phyloP scores from a whole-genome alignment of 2,888 invertebrate genomes.

The Autographa pulchrina region DNA sequence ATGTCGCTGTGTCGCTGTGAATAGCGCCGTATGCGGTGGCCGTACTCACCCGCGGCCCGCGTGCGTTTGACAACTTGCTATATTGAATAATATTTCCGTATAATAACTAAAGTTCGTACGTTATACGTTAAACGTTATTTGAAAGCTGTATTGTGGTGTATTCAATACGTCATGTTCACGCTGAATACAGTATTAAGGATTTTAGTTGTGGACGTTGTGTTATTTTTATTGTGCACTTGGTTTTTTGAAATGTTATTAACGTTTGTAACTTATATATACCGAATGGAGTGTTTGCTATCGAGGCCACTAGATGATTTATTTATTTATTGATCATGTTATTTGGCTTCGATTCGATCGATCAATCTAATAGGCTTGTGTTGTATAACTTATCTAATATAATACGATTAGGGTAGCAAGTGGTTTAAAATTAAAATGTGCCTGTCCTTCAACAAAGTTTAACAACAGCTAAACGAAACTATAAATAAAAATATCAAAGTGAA shows the following conservation, averaged over 20 bases:
- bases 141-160: slow-evolving; percentile 40
- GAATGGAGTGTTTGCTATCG: too few species aligned
- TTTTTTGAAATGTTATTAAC: not conserved
- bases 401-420: too few species aligned
- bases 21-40: slow-evolving; percentile 62
- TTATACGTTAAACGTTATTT: slow-evolving; percentile 56
- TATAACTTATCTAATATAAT: too few species aligned
- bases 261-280: not conserved
- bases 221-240: not conserved
- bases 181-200: not conserved
- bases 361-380: too few species aligned
- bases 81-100: slow-evolving; percentile 74
- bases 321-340: too few species aligned
- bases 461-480: not conserved
- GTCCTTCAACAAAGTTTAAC: not conserved
- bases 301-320: too few species aligned
- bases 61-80: slow-evolving; percentile 80
- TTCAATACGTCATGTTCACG: slow-evolving; percentile 39
- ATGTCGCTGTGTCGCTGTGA: slow-evolving; percentile 57
- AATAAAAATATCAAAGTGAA: slow-evolving; percentile 6
- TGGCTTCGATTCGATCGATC: too few species aligned
- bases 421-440: not conserved
- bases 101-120: slow-evolving; percentile 57
- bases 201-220: not conserved
- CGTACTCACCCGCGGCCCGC: slow-evolving; percentile 59